Evolutionary conservation across 2,113 vertebrate genomes (phyloP).

Genomic region (Callocephalon fimbriatum): DNA sequence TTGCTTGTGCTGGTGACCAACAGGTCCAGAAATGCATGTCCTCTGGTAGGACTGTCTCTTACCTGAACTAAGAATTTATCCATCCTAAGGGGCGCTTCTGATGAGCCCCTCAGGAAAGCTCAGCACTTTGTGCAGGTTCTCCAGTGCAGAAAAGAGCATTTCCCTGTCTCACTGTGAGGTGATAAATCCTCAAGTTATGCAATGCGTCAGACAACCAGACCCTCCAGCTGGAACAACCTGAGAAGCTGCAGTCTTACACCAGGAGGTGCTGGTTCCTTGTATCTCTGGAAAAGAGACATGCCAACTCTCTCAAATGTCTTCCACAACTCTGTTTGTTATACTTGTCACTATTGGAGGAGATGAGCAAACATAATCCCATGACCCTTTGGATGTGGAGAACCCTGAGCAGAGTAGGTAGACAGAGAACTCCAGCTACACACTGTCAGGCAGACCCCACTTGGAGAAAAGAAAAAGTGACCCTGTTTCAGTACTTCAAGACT

Average conservation of each 20-base stretch:
- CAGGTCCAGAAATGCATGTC: background rate
- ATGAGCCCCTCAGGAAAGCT: background rate
- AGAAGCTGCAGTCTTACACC: background rate
- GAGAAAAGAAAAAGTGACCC: background rate
- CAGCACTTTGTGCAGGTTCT: background rate
- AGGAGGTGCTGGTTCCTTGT: background rate
- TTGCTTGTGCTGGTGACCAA: background rate
- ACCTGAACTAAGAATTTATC: background rate
- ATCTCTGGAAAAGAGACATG: background rate
- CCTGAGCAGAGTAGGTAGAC: background rate
- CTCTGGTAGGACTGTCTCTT: background rate
- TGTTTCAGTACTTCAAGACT: background rate
- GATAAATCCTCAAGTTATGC: background rate
- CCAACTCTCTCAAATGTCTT: no score
- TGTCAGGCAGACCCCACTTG: rapidly evolving
- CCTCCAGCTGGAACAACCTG: background rate
- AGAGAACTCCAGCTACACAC: background rate
- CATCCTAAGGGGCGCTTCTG: background rate
- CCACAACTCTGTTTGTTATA: background rate
- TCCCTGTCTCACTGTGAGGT: background rate
- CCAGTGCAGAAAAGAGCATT: background rate
- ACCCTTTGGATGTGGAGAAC: background rate
- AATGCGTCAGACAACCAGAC: no score
- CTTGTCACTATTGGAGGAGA: background rate
- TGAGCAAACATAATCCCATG: background rate